Evolutionary conservation across 2,888 invertebrate genomes (phyloP).

Genomic region (Caenorhabditis sp.): DNA sequence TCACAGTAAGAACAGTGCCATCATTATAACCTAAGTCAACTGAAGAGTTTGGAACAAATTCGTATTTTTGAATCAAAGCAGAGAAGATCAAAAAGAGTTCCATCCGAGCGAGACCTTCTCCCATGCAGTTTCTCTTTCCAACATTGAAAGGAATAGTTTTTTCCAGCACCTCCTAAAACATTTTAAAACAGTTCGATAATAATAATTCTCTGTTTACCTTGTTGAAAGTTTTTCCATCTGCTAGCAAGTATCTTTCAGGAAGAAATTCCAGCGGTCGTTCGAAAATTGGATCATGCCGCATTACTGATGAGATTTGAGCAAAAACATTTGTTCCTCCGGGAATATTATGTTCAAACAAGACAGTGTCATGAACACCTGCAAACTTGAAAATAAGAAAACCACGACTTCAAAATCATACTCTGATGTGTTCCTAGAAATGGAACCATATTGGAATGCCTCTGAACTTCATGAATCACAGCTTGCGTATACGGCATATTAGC

Average conservation of each 20-base stretch:
- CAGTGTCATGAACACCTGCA: conserved; percentile 47
- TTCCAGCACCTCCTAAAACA: conserved; percentile 62
- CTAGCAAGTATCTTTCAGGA: conserved; percentile 67
- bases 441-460: conserved; percentile 66
- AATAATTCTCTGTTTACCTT: conserved; percentile 45
- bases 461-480: conserved; percentile 64
- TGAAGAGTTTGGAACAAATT: conserved; percentile 27
- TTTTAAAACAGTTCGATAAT: not conserved
- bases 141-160: conserved; percentile 66
- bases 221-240: conserved; percentile 55
- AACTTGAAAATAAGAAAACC: too few relatives aligned
- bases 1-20: conserved; percentile 35
- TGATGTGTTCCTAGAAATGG: conserved; percentile 49
- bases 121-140: conserved; percentile 69
- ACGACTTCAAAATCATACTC: too few relatives aligned
- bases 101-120: conserved; percentile 69
- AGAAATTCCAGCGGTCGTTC: conserved; percentile 58
- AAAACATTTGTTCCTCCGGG: conserved; percentile 59
- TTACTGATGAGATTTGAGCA: conserved; percentile 62
- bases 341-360: conserved; percentile 36
- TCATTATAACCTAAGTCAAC: conserved; percentile 38
- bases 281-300: conserved; percentile 62
- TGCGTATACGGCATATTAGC: conserved; percentile 59
- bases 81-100: conserved; percentile 66
- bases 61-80: conserved; percentile 55